These are phyloP conservation scores for Cherax quadricarinatus DNA, from an alignment of 1,140 invertebrate genomes.

Conservation along the genomic window DNA sequence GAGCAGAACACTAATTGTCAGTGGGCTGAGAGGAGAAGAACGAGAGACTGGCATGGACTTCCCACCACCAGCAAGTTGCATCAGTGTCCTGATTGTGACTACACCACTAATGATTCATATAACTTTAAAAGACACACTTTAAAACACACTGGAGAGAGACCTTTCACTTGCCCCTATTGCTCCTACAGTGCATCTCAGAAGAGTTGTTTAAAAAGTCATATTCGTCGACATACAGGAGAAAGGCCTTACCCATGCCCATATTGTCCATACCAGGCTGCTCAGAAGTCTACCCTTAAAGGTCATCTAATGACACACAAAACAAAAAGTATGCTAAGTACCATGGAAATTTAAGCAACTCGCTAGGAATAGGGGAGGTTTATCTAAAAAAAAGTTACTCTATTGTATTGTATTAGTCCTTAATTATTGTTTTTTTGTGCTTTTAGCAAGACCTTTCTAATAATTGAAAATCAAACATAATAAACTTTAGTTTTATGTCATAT, in stretches of 20 bases:
- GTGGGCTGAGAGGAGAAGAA: background rate
- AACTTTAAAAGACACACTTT: conserved; percentile 78
- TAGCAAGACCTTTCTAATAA: no score
- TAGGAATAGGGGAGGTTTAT: background rate
- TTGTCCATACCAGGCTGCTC: conserved; percentile 66
- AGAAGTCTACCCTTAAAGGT: conserved; percentile 54
- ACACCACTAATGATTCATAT: conserved; percentile 36
- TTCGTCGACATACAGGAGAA: conserved; percentile 70
- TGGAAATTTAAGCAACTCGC: background rate
- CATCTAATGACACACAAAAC: conserved; percentile 56
- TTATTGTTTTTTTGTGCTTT: no score
- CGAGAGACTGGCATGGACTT: conserved; percentile 27
- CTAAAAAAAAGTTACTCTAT: background rate
- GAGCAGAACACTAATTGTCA: conserved; percentile 12
- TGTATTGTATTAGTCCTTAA: no score
- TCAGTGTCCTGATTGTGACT: conserved; percentile 46
- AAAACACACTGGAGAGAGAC: conserved; percentile 67
- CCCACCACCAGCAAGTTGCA: conserved; percentile 41
- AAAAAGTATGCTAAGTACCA: background rate
- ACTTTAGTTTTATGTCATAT: no score
- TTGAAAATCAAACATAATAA: no score
- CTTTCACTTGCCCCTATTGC: conserved; percentile 63
- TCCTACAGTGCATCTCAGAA: conserved; percentile 64
- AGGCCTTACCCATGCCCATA: conserved; percentile 57
- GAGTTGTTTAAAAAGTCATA: conserved; percentile 59